phyloP scores from a whole-genome alignment of 30 jellyfish, hydroid and myxozoan species.

The Hydra vulgaris region DNA sequence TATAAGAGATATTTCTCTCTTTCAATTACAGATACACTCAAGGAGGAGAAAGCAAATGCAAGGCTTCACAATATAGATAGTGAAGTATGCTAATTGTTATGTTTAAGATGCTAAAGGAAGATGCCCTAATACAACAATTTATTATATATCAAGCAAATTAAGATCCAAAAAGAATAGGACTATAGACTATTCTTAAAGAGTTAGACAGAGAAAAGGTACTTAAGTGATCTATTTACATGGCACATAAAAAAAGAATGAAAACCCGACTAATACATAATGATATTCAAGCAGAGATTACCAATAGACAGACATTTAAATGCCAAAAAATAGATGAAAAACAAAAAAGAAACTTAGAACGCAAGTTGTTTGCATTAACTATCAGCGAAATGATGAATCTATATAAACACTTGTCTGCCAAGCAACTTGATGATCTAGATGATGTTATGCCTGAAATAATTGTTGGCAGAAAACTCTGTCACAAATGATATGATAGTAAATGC shows the following conservation, averaged over 20 bases:
- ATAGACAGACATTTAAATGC: neutral
- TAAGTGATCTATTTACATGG: neutral
- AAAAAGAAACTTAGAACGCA: neutral
- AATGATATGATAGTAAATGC: neutral
- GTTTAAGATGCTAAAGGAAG: neutral
- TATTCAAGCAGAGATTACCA: neutral
- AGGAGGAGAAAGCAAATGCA: neutral
- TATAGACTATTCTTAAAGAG: neutral
- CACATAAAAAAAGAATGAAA: neutral
- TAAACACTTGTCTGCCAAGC: neutral
- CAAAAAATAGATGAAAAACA: neutral
- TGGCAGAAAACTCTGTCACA: neutral
- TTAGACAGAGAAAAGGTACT: neutral
- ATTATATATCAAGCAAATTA: neutral
- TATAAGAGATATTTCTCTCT: neutral
- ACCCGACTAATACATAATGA: neutral
- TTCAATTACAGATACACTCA: neutral
- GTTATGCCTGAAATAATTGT: neutral
- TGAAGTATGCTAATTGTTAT: neutral
- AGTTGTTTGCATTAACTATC: neutral
- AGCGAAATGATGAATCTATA: neutral
- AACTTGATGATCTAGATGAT: neutral
- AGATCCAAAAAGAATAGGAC: neutral
- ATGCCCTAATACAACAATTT: neutral
- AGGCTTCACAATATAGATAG: neutral